Evolutionary conservation across 2,888 invertebrate species (phyloP).

Genomic region (Thymelicus lineola): DNA sequence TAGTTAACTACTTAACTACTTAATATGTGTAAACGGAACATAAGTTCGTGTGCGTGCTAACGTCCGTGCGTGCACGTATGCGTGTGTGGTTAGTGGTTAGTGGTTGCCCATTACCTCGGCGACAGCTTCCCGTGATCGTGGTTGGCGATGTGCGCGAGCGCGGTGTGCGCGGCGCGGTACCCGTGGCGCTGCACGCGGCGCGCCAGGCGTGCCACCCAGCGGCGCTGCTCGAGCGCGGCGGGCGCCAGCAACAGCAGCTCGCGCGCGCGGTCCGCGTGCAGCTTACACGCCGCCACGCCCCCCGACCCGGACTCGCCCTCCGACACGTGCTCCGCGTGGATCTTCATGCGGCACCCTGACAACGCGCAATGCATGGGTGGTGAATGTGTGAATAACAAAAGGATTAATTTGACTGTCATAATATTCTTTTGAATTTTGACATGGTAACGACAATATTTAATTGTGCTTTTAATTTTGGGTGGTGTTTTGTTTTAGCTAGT

Average conservation of each 20-base stretch:
- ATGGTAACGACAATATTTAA: too few relatives aligned
- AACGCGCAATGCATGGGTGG: too few relatives aligned
- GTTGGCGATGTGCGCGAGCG: constrained; percentile 46
- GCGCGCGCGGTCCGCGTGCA: constrained; percentile 98
- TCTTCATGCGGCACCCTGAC: constrained; percentile 97
- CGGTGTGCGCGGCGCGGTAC: constrained; percentile 94
- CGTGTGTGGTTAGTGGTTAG: too few relatives aligned
- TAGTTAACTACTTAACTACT: too few relatives aligned
- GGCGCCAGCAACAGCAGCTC: constrained; percentile 96
- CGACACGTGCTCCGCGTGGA: constrained; percentile 98
- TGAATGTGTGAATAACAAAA: too few relatives aligned
- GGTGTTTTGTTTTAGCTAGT: too few relatives aligned
- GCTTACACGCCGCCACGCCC: constrained; percentile 97
- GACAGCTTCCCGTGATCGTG: constrained; percentile 80
- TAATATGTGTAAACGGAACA: too few relatives aligned
- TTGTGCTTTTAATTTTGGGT: too few relatives aligned
- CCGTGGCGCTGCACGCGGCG: constrained; percentile 97
- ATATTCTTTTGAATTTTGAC: too few relatives aligned
- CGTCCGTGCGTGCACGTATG: too few relatives aligned
- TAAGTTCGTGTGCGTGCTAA: too few relatives aligned
- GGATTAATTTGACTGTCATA: too few relatives aligned
- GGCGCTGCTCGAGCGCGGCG: constrained; percentile 94
- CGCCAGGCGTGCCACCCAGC: constrained; percentile 96
- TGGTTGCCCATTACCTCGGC: constrained; percentile 60
- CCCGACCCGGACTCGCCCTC: constrained; percentile 83